Evolutionary conservation across 64 coral and sea anemone species (phyloP), one percentile per base, ranked within the genome.

Genomic region (Actinia equina): DNA sequence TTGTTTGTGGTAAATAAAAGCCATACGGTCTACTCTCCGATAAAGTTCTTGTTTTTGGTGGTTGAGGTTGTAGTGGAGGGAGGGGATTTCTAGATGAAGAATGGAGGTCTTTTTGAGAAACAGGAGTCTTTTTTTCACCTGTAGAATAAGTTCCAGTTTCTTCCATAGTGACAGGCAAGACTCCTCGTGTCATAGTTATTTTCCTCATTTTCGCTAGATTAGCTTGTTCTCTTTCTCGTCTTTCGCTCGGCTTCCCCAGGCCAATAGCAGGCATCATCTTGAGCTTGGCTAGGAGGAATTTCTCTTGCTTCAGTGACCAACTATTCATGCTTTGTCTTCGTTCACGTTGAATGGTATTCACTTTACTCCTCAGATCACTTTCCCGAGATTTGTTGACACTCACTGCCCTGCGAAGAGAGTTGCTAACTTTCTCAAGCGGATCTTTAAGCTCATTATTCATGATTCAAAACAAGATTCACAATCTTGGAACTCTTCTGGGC

Each of bases 361-460:
- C 88, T n/a, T 84, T 92, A 49, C 78, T 93, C 71, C 88, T 79
- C 59, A 96, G 85, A 84, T 96, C 94, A 77, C 79, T 96, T 77
- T 96, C 94, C 78, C 82, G 88, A 71, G 89, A 87, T 90, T 92
- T 93, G 88, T 96, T 96, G 64, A 96, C 88, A 65, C 84, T 96
- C 58, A 96, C 91, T 11, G 94, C 94, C 46, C 94, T 80, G 1
- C 94, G 94, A 71, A 96, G 85, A 56, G 94, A 96, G 23, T 92
- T 96, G 52, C 94, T 96, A 17, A 96, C 79, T 78, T 88, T 96
- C 52, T 96, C 94, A 20, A 96, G 81, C 55, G 94, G 94, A 59
- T 96, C 94, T 85, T 84, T 88, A 7, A 90, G 54, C 16, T 96
- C 94, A 83, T 96, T 96, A 56, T 95, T 95, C 94, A 95, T 95